Evolutionary conservation across 1,140 invertebrate genomes (phyloP), one percentile per base, ranked within the genome.

Genomic region (Cydia fagiglandana): DNA sequence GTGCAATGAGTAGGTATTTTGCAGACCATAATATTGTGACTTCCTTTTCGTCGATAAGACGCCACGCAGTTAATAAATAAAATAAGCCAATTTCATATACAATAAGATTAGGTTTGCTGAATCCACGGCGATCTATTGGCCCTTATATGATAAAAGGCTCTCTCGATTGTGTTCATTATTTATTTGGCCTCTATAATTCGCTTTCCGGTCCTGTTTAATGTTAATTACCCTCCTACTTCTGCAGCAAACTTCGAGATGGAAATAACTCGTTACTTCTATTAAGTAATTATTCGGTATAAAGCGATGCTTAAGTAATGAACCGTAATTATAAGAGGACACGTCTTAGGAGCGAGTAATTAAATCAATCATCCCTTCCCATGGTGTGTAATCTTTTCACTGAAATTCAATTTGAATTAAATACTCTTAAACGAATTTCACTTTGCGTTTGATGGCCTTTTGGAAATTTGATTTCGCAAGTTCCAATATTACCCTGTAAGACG

Each of bases 221-320:
- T 88, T 89, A 85, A 90, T 91, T 89, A 87, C 87, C 87, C 86
- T 89, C 86, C 80, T 84, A 80, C 83, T 86, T 86, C 78, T 79
- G 83, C 85, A 80, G 84, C 84, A 78, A 87, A 90, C 84, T 89
- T 89, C 84, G 85, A 77, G 85, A 91, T 90, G 89, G 87, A 88
- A 92, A 91, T 91, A 91, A 91, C 86, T 91, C 86, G 86, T 91
- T 91, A 90, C 90, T 88, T 91, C 88, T 91, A 90, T 92, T 91
- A 91, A 90, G 88, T 91, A 91, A 93, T 93, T 91, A 91, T 86
- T 86, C 85, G 82, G 86, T 84, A 89, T 91, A 90, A 91, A 91
- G 86, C 89, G 88, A 91, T 91, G 90, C 83, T 92, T 93, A 90
- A 91, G 88, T 91, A 93, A 93, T 90, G 88, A 88, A 88, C 83